These are phyloP conservation scores for Clitarchus hookeri DNA, from an alignment of 2,888 invertebrate species.

Conservation along the genomic window DNA sequence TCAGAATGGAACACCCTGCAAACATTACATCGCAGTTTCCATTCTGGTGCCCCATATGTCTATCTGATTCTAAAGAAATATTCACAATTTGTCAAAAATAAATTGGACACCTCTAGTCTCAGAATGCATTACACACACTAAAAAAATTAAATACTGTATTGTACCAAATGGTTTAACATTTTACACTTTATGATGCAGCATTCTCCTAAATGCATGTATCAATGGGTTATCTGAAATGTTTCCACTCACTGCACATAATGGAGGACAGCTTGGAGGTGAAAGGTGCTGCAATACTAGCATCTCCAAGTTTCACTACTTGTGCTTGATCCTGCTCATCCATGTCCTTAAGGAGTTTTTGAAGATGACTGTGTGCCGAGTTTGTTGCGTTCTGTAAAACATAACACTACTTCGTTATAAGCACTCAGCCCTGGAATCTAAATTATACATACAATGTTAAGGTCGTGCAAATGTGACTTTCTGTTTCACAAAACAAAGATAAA, in stretches of 20 bases:
- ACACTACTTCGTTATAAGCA: not conserved
- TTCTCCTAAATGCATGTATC: not conserved
- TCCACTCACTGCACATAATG: slow-evolving; percentile 84
- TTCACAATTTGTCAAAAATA: too few species aligned
- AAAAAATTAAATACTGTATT: too few species aligned
- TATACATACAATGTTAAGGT: not conserved
- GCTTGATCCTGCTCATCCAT: slow-evolving; percentile 85
- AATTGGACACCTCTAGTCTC: too few species aligned
- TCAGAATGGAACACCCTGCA: too few species aligned
- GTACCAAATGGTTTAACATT: not conserved
- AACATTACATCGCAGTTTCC: too few species aligned
- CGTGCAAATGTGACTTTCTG: too few species aligned
- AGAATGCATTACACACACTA: too few species aligned
- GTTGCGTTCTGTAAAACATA: slow-evolving; percentile 45
- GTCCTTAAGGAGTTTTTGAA: slow-evolving; percentile 78
- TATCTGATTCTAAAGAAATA: too few species aligned
- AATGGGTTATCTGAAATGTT: not conserved
- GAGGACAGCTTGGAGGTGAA: slow-evolving; percentile 98
- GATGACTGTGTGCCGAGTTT: slow-evolving; percentile 55
- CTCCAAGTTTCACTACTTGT: slow-evolving; percentile 92
- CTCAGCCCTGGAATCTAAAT: not conserved
- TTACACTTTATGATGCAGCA: not conserved
- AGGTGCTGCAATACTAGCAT: slow-evolving; percentile 98
- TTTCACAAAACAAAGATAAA: too few species aligned
- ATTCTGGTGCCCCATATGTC: too few species aligned